Evolutionary conservation across 2,113 vertebrate species (phyloP), one percentile per base, ranked within the genome.

Genomic region (Haplochromis burtoni): DNA sequence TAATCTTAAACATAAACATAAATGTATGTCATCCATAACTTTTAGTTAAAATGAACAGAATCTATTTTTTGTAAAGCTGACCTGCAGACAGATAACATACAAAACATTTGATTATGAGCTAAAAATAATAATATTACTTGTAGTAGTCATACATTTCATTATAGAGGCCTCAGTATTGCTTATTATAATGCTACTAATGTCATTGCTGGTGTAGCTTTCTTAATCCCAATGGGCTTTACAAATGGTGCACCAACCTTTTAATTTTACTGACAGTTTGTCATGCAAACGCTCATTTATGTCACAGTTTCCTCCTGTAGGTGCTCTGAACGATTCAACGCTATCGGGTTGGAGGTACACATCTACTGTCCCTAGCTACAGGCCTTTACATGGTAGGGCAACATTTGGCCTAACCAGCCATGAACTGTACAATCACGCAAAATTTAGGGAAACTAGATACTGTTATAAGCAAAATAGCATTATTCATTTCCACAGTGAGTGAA

Each of bases 361-460:
- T 83, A 16, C 17, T 80, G 57, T 53, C 54, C 53, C 59, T 11
- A 85, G 61, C 68, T 86, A 19, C 82, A 91, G 91, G 93, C 90
- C 91, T 94, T 33, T 73, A 42, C 71, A 86, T 73, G 61, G 73
- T 83, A 87, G 87, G 83, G 40, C 91, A 84, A 90, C 83, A 82
- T 54, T 21, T 89, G 80, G 81, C 86, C 80, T 82, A n/a, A 59
- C 42, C 33, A 87, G 82, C 53, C 51, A 1, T 53, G 14, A 13
- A 51, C 47, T 76, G 29, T 38, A 8, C 10, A 66, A 29, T 21
- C 31, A 35, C 7, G 5, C 35, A 51, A 79, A 45, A 10, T 4
- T 8, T n/a, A 12, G 29, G 1, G 19, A 26, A 38, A 45, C 14
- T 3, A 80, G 2, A 83, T 9, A 54, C 17, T 4, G 24, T 76